Conservation (phyloP, 2,113 vertebrate species). For the Cyanoramphus novaezelandiae region DNA sequence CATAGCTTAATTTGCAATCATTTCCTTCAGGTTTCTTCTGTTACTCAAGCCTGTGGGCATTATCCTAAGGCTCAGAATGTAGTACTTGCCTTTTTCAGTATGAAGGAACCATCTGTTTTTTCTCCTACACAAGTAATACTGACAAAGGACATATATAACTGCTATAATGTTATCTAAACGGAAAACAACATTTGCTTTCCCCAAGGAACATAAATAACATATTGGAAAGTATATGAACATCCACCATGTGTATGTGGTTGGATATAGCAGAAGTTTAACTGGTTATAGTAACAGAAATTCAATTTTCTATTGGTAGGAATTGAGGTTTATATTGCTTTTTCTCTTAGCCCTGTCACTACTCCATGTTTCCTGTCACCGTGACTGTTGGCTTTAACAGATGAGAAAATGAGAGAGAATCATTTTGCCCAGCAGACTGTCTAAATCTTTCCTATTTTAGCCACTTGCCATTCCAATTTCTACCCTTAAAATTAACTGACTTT, state of each 20-base stretch:
- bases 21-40: not conserved
- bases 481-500: not conserved
- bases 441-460: not conserved
- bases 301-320: not conserved
- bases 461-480: not conserved
- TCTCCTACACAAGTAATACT: conserved; percentile 66
- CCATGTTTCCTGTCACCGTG: not conserved
- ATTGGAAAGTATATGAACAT: conserved; percentile 63
- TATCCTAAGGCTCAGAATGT: conserved; percentile 9
- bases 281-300: not conserved
- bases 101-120: conserved; percentile 54
- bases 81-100: conserved; percentile 56
- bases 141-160: conserved; percentile 57
- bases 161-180: not conserved
- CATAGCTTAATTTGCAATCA: not conserved
- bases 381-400: not conserved
- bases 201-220: conserved; percentile 59
- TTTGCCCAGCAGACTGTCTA: not conserved
- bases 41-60: not conserved
- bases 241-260: not conserved
- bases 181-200: conserved; percentile 62
- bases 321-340: not conserved
- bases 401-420: not conserved
- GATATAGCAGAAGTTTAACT: not conserved
- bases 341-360: not conserved